These are phyloP conservation scores for Drosophila mauritiana DNA, from an alignment of 1,140 invertebrate species.

Conservation along the genomic window DNA sequence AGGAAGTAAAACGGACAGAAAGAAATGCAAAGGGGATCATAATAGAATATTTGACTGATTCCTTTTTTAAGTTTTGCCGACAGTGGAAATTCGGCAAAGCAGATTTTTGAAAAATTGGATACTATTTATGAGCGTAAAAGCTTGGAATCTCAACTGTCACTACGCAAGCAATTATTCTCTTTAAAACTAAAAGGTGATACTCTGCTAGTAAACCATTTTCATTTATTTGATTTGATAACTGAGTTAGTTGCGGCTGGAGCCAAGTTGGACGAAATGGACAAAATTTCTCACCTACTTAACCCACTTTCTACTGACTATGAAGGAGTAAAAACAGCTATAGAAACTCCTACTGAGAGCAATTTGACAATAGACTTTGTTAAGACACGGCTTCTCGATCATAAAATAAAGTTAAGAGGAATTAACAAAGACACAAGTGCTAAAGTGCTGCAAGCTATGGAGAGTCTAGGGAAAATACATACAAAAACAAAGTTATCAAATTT, in stretches of 20 bases:
- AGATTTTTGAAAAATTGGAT: neutral
- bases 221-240: constrained; percentile 21
- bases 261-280: constrained; percentile 33
- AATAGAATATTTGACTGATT: too few relatives aligned
- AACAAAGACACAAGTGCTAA: constrained; percentile 21
- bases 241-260: constrained; percentile 19
- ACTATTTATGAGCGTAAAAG: neutral
- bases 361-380: constrained; percentile 30
- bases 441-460: constrained; percentile 9
- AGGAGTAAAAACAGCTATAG: constrained; percentile 27
- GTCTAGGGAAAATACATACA: constrained; percentile 9
- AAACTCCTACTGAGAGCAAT: constrained; percentile 11
- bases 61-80: too few relatives aligned
- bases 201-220: constrained; percentile 1
- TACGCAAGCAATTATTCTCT: constrained; percentile 22
- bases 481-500: constrained; percentile 12
- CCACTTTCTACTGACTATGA: constrained; percentile 19
- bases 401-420: constrained; percentile 22
- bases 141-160: constrained; percentile 6
- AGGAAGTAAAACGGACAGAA: too few relatives aligned
- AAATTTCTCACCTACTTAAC: neutral
- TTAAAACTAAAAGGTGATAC: constrained; percentile 18
- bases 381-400: constrained; percentile 21
- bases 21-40: too few relatives aligned
- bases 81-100: too few relatives aligned